phyloP scores from a whole-genome alignment of 1,140 invertebrate species.

The Lasioglossum baleicum region DNA sequence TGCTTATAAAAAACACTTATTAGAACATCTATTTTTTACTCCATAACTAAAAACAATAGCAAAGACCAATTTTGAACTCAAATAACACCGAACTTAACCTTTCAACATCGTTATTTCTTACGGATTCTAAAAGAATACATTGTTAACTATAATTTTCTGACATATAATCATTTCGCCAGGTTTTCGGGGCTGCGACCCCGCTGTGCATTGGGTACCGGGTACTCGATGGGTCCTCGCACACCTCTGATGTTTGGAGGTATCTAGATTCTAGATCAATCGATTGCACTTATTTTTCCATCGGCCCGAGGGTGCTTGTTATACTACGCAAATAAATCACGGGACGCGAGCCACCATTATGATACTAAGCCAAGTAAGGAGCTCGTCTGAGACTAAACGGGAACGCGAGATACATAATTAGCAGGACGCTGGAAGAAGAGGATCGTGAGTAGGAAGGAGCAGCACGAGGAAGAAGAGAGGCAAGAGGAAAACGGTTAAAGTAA shows the following conservation, averaged over 20 bases:
- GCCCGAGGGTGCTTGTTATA: conserved; percentile 15
- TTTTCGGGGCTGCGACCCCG: no score
- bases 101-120: no score
- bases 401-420: conserved; percentile 25
- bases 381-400: conserved; percentile 17
- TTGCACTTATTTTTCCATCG: neutral
- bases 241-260: neutral
- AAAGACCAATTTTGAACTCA: no score
- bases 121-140: no score
- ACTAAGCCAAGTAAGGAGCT: conserved; percentile 23
- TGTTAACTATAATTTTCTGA: no score
- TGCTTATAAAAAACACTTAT: no score
- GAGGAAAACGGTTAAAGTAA: conserved; percentile 26
- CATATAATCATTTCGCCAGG: no score
- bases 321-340: neutral
- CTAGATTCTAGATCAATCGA: conserved; percentile 18
- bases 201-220: no score
- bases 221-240: no score
- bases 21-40: no score
- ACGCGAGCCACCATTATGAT: conserved; percentile 7
- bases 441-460: neutral
- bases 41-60: no score
- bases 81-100: no score
- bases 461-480: neutral
- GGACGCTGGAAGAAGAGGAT: neutral